Evolutionary conservation across 1,140 invertebrate genomes (phyloP), one percentile per base, ranked within the genome.

Genomic region (Brachionus rubens): DNA sequence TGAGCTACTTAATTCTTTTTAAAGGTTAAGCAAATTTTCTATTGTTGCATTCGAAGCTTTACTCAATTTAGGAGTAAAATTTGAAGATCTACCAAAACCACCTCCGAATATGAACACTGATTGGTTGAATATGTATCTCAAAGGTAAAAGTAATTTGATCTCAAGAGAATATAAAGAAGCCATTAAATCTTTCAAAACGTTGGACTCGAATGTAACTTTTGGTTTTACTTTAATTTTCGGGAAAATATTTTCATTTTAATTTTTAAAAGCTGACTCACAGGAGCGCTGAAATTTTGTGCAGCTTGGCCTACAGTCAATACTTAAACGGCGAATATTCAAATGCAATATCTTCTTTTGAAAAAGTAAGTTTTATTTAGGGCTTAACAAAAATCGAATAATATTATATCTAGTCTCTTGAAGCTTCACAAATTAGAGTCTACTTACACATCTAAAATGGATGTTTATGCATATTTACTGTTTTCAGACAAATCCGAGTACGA

Each of bases 281-380:
- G 10, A 72, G 68, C 30, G 36, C 46, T 14, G 68, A 72, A 41
- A 19, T 72, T 21, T 40, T 72, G 16, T 72, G 68, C 36, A 50
- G 46, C 24, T 54, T 72, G 19, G 68, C 68, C 3, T 36, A 72
- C 33, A 72, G 68, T 48, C 50, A 50, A 36, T 72, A 72, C 5
- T 54, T 72, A 41, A 72, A 72, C 41, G 68, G 68, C 46, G 68
- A 72, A 36, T 72, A 72, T 54, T 36, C 46, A 6, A 48, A 54
- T 50, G 68, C 68, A 10, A 72, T 72, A 21, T 36, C 28, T 10
- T 40, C 68, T 26, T 72, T 72, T 54, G 68, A 72, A 48, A 72
- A 72, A 48, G 65, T 70, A 26, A 47, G 21, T 50, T 21, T 50
- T 12, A 54, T 36, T 36, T 50, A 19, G 3, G 12, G 48, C 3